phyloP scores from a whole-genome alignment of 2,888 invertebrate species.

The Drosophila niveifrons region DNA sequence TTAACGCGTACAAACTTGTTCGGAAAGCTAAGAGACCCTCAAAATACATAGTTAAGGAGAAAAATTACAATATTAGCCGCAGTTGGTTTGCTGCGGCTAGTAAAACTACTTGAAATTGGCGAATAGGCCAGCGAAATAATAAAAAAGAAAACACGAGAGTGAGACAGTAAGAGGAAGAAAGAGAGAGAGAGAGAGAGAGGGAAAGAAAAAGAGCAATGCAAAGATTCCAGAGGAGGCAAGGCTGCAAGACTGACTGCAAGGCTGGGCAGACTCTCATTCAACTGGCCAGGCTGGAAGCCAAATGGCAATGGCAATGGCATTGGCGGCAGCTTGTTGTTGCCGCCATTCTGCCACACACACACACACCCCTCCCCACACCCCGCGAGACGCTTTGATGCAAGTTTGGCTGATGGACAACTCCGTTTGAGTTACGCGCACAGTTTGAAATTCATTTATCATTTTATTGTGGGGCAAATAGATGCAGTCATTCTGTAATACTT shows the following conservation, averaged over 20 bases:
- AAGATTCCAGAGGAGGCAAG: not conserved
- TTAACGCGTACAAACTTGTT: not conserved
- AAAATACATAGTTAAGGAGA: slow-evolving; percentile 33
- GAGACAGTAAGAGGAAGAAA: not conserved
- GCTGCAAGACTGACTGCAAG: not conserved
- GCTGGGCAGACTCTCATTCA: not conserved
- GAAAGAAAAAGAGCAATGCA: not conserved
- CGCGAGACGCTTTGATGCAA: slow-evolving; percentile 10
- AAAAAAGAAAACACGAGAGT: not conserved
- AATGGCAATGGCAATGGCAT: slow-evolving; percentile 46
- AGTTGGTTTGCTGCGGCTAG: slow-evolving; percentile 42
- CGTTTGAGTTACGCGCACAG: slow-evolving; percentile 75
- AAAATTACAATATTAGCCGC: slow-evolving; percentile 61
- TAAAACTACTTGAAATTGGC: slow-evolving; percentile 51
- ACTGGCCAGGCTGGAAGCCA: slow-evolving; percentile 24
- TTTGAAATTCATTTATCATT: slow-evolving; percentile 79
- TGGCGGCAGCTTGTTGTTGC: slow-evolving; percentile 34
- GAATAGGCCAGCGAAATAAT: slow-evolving; percentile 16
- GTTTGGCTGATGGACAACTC: slow-evolving; percentile 52
- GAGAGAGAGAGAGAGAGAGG: not conserved
- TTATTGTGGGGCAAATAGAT: slow-evolving; percentile 71
- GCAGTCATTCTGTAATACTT: slow-evolving; percentile 41
- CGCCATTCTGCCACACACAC: slow-evolving; percentile 10
- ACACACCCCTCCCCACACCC: slow-evolving; percentile 3
- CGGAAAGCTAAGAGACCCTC: slow-evolving; percentile 8